Evolutionary conservation across 2,113 vertebrate genomes (phyloP), one percentile per base, ranked within the genome.

Genomic region (Carassius gibelio): DNA sequence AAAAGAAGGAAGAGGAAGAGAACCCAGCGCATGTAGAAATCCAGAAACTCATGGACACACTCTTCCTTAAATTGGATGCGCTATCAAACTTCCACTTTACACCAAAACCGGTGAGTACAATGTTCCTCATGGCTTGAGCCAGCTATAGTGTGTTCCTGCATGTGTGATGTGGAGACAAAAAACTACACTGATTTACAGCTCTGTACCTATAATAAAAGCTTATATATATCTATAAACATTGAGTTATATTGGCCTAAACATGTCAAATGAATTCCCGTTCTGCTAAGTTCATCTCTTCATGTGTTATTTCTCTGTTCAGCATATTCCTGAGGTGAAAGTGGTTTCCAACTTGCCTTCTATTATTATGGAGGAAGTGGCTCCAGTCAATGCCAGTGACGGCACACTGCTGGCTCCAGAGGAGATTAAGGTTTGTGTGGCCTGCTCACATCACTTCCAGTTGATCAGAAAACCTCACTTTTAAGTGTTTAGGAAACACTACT

Each of bases 41-140:
- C 87, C 96, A 97, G 91, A 97, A 97, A 86, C 93, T 96, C 80
- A 97, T 99, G 97, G 97, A 99, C 85, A 94, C 95, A 0, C 96
- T 99, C 17, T 99, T 99, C 91, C 88, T 97, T 13, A 96, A 99
- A 82, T 87, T 99, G 89, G 98, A 99, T 42, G 97, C 97, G 0
- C 96, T 99, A 34, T 99, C 97, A 80, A 97, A 99, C 92, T 99
- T 99, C 90, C 97, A 99, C 90, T 99, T 99, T 86, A 98, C 93
- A 78, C 98, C 98, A 8, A 99, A 97, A 90, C 97, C 97, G 14
- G 98, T 99, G 91, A 94, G 87, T 85, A 38, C 50, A 17, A 15
- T 2, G 34, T 9, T 19, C 34, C 19, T 21, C 6, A 10, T 68
- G 78, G 38, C 38, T 45, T 81, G n/a, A 69, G 34, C 30, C 34